Evolutionary conservation across 1,140 invertebrate genomes (phyloP), one percentile per base, ranked within the genome.

Genomic region (Rhopalosiphum padi): DNA sequence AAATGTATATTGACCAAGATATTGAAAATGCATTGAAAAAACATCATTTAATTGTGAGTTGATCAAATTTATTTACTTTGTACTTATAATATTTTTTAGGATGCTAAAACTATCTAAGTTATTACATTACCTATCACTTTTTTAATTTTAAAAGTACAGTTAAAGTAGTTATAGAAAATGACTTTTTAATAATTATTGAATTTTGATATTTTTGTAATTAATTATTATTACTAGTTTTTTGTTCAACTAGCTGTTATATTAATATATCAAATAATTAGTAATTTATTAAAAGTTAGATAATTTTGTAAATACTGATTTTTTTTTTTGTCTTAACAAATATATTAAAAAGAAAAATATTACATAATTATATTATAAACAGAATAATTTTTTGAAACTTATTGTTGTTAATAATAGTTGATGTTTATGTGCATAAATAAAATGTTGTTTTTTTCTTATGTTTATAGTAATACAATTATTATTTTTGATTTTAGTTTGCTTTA

Each of bases 1-100:
- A 82, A 91, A 23, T 91, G 30, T 91, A 91, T 8, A 22, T 83
- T n/a, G 90, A 91, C n/a, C 60, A 91, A 91, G 90, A 91, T 0
- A 91, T 91, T 35, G 90, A 91, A 37, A 68, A 82, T 83, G 48
- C 43, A 48, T 37, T 91, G 5, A 91, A 91, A 83, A 48, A 37
- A 91, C 43, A 21, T 9, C n/a, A 83, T 77, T 48, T 91, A 83
- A 83, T 83, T 83, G 90, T 91, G 37, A 91, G 68, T 91, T 18
- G n/a, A 18, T 68, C 60, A 35, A 91, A 83, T 51, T 15, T 37
- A 53, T 82, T 35, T 35, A 51, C 46, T 8, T 82, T 48, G 8
- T 68, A n/a, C 18, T 30, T 18, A 68, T 1, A 37, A 37, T 37
- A 37, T 37, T 37, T 37, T 55, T 25, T 30, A 60, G 3, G 8